These are phyloP conservation scores for Novumbra hubbsi DNA, from an alignment of 2,797 vertebrate species.

Conservation along the genomic window DNA sequence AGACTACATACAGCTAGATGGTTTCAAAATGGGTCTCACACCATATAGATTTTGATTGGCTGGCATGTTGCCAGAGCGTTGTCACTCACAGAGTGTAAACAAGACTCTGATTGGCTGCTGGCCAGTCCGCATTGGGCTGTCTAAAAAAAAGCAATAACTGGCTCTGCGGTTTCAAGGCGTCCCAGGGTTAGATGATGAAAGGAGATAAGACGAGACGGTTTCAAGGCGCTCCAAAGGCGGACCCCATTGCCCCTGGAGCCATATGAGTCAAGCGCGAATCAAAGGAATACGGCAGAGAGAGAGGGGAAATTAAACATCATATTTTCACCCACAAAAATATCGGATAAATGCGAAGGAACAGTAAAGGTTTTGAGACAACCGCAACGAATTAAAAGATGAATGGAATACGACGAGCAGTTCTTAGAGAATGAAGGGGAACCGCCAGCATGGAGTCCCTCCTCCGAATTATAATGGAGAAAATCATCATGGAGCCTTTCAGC, in stretches of 20 bases:
- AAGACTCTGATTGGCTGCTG: slow-evolving; percentile 94
- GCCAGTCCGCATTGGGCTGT: slow-evolving; percentile 92
- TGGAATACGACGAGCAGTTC: slow-evolving; percentile 16
- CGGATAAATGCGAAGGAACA: slow-evolving; percentile 57
- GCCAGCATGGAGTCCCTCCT: slow-evolving; percentile 42
- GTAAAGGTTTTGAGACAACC: slow-evolving; percentile 54
- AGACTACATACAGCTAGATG: slow-evolving; percentile 25
- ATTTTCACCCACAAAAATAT: slow-evolving; percentile 73
- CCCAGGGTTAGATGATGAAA: slow-evolving; percentile 88
- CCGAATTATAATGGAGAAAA: slow-evolving; percentile 54
- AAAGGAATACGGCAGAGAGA: slow-evolving; percentile 80
- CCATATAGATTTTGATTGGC: slow-evolving; percentile 71
- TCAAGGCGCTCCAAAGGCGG: slow-evolving; percentile 85
- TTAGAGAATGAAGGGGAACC: slow-evolving; percentile 12
- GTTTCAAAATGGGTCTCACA: slow-evolving; percentile 64
- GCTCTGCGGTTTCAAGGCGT: slow-evolving; percentile 90
- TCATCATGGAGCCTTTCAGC: slow-evolving; percentile 54
- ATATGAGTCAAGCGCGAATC: slow-evolving; percentile 87
- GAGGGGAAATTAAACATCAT: slow-evolving; percentile 72
- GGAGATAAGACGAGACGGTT: slow-evolving; percentile 88
- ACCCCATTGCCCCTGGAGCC: slow-evolving; percentile 84
- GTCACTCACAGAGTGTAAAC: slow-evolving; percentile 97
- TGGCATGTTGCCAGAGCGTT: slow-evolving; percentile 82
- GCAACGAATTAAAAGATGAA: slow-evolving; percentile 44
- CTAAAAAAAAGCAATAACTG: slow-evolving; percentile 93